phyloP scores from a whole-genome alignment of 1,140 invertebrate species.

The Drosophila ambigua region DNA sequence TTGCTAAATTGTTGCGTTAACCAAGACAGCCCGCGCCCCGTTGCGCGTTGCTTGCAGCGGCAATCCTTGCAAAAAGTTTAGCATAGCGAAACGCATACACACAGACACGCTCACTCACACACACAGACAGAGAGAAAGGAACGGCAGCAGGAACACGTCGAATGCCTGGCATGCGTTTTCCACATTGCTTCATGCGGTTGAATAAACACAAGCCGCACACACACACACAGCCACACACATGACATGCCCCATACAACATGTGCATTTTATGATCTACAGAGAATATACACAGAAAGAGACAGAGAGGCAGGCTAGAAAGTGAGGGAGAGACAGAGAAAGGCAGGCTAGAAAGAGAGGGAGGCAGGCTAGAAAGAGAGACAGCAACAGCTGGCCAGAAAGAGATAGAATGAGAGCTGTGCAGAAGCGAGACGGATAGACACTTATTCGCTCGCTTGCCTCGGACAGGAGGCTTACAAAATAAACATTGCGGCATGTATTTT shows the following conservation, averaged over 20 bases:
- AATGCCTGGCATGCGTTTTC: slow-evolving; percentile 75
- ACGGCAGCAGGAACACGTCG: slow-evolving; percentile 32
- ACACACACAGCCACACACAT: slow-evolving; percentile 6
- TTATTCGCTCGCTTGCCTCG: slow-evolving; percentile 79
- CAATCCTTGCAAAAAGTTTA: slow-evolving; percentile 79
- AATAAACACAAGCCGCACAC: slow-evolving; percentile 71
- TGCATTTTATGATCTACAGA: slow-evolving; percentile 66
- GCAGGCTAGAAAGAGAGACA: slow-evolving; percentile 10
- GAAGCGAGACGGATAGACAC: slow-evolving; percentile 45
- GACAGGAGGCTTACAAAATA: slow-evolving; percentile 73
- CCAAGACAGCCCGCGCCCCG: slow-evolving; percentile 32
- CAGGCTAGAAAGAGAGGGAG: slow-evolving; percentile 3
- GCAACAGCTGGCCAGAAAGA: not conserved
- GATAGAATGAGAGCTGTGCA: not conserved
- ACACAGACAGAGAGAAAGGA: not conserved
- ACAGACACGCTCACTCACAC: slow-evolving; percentile 17
- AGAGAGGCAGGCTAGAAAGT: slow-evolving; percentile 22
- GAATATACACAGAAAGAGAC: slow-evolving; percentile 16
- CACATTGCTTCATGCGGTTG: slow-evolving; percentile 80
- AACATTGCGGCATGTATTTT: slow-evolving; percentile 80
- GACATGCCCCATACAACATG: slow-evolving; percentile 31
- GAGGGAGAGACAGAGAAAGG: slow-evolving; percentile 7
- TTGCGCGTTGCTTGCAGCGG: slow-evolving; percentile 19
- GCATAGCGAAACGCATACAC: slow-evolving; percentile 57
- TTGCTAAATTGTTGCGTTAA: slow-evolving; percentile 72